Percentiles rank a stretch among this genome's conserved stretches.
Evolutionary conservation across 2,797 vertebrate species (phyloP).

Genomic region (Tokudaia tokunoshimensis): DNA sequence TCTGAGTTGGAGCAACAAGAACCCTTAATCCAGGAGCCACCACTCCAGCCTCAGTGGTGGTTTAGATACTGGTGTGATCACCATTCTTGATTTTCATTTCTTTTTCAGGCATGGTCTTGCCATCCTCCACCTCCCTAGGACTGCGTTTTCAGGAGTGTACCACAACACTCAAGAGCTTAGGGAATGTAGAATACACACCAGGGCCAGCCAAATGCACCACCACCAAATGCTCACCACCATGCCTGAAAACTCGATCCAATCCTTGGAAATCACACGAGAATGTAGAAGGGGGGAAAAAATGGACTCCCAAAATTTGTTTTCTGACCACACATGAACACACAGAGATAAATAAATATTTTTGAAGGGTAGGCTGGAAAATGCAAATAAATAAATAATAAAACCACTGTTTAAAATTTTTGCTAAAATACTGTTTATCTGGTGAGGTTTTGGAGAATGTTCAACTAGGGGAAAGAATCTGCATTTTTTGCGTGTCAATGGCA

Average conservation of each 20-base stretch:
- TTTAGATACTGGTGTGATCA: no score
- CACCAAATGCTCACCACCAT: not conserved
- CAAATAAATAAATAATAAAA: not conserved
- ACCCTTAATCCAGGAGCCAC: not conserved
- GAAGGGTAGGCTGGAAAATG: not conserved
- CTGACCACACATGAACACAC: not conserved
- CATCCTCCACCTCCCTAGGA: not conserved
- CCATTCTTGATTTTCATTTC: not conserved
- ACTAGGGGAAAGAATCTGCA: not conserved
- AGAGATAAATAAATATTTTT: not conserved
- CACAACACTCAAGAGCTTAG: not conserved
- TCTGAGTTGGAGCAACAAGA: not conserved
- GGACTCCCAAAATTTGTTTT: not conserved
- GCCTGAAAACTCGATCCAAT: not conserved
- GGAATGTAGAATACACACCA: not conserved
- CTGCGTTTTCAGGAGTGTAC: not conserved
- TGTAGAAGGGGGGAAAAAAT: not conserved
- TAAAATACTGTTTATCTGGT: not conserved
- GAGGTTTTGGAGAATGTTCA: not conserved
- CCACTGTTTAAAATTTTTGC: not conserved
- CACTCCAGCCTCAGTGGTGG: not conserved
- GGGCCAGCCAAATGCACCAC: not conserved
- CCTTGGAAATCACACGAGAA: not conserved
- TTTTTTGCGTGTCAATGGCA: not conserved
- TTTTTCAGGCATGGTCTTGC: not conserved